Evolutionary conservation across 1,140 invertebrate genomes (phyloP), one percentile per base, ranked within the genome.

Genomic region (Lepidostoma basale): DNA sequence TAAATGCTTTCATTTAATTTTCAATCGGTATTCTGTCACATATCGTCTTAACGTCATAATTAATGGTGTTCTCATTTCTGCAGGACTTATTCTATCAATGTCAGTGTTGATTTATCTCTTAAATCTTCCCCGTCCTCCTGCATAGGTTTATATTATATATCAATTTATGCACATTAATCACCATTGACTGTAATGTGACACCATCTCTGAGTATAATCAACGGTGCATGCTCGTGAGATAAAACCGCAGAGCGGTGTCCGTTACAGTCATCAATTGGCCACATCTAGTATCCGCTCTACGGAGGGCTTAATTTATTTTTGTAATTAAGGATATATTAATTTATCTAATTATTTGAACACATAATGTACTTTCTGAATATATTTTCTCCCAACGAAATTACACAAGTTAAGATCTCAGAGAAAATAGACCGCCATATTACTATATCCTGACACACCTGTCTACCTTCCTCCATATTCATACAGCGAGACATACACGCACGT

Each of bases 111-210:
- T n/a, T n/a, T n/a, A n/a, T n/a, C n/a, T n/a, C n/a, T n/a, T n/a
- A n/a, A n/a, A n/a, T n/a, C n/a, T n/a, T n/a, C n/a, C n/a, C n/a
- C n/a, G n/a, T n/a, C n/a, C n/a, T n/a, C n/a, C n/a, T n/a, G n/a
- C n/a, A n/a, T n/a, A n/a, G n/a, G n/a, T n/a, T n/a, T n/a, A n/a
- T n/a, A n/a, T n/a, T n/a, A n/a, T n/a, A n/a, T n/a, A n/a, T n/a
- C n/a, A n/a, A n/a, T n/a, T n/a, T 47, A 22, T 49, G 22, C 44
- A 23, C 10, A 22, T 49, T 49, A 49, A 49, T 49, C 45, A 23
- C 25, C 1, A 6, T 36, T 23, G 45, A 49, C 23, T 23, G 45
- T 49, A 49, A 49, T 49, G 45, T 22, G 45, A 49, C 23, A 49
- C 45, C 45, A 23, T 49, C 45, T 12, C 8, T 23, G 45, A 49